Evolutionary conservation across 2,113 vertebrate species (phyloP).

Genomic region (Catagonus wagneri): DNA sequence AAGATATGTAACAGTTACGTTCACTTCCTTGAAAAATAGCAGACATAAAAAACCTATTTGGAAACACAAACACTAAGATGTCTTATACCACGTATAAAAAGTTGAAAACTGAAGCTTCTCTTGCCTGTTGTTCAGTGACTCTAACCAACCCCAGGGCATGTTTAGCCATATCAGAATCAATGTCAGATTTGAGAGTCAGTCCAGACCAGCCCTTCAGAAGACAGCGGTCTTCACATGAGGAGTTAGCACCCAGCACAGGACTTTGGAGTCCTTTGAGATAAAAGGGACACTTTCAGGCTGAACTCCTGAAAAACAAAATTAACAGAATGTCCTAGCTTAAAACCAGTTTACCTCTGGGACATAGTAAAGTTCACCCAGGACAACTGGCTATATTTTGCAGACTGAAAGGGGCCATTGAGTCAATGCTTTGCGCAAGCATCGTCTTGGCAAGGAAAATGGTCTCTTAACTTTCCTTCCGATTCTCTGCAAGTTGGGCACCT

Average conservation of each 20-base stretch:
- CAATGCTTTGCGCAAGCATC: not conserved
- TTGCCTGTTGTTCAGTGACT: not conserved
- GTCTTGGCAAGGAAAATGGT: not conserved
- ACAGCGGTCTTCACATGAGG: not conserved
- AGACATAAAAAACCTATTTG: not conserved
- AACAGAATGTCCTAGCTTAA: not conserved
- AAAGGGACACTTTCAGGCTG: not conserved
- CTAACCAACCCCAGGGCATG: not conserved
- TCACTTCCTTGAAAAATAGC: not conserved
- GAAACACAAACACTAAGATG: not conserved
- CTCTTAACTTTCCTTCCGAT: not conserved
- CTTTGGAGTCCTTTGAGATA: constrained; percentile 5
- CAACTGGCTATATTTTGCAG: not conserved
- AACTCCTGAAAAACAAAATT: not conserved
- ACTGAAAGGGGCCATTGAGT: not conserved
- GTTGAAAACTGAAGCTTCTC: not conserved
- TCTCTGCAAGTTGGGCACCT: not conserved
- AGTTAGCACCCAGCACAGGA: not conserved
- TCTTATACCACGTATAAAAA: not conserved
- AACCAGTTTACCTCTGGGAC: not conserved
- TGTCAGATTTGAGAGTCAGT: constrained; percentile 4
- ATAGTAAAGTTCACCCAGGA: not conserved
- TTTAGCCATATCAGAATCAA: not conserved
- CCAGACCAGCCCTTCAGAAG: not conserved
- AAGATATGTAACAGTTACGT: not conserved